phyloP scores from a whole-genome alignment of 2,797 vertebrate genomes.

The Chromobotia macracanthus region DNA sequence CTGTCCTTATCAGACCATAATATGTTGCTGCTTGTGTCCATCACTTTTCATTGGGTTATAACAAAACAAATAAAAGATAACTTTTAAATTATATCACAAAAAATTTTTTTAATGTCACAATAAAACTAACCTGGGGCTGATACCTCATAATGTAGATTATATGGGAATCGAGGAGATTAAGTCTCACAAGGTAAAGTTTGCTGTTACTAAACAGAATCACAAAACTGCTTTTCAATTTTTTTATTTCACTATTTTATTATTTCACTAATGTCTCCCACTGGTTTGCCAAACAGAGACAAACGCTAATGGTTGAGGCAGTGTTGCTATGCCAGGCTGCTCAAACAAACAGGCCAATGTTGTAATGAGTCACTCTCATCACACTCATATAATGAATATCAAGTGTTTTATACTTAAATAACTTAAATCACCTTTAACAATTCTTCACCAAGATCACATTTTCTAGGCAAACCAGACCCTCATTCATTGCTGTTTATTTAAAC shows the following conservation, averaged over 20 bases:
- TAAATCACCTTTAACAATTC: slow-evolving; percentile 55
- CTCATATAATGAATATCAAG: too few relatives aligned
- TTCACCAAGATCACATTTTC: slow-evolving; percentile 57
- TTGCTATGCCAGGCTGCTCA: too few relatives aligned
- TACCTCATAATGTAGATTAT: too few relatives aligned
- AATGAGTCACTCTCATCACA: too few relatives aligned
- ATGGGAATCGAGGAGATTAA: too few relatives aligned
- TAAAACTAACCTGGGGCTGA: too few relatives aligned
- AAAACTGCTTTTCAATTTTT: too few relatives aligned
- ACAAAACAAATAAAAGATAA: neutral
- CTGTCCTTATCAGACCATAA: neutral
- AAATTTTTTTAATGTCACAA: neutral
- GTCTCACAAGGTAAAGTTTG: too few relatives aligned
- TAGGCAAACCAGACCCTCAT: slow-evolving; percentile 65
- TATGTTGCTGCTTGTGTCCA: neutral
- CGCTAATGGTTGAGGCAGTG: too few relatives aligned
- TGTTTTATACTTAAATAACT: neutral
- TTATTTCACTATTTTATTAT: slow-evolving; percentile 42
- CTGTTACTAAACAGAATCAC: too few relatives aligned
- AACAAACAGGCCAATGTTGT: too few relatives aligned
- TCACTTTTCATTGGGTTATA: neutral
- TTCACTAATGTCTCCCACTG: slow-evolving; percentile 58
- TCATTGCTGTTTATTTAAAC: slow-evolving; percentile 65
- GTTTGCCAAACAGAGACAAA: too few relatives aligned
- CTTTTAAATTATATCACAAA: neutral